Evolutionary conservation across 37 sponge, comb jelly and placozoan genomes (phyloP), one percentile per base, ranked within the genome.

Genomic region (Agelas oroides): DNA sequence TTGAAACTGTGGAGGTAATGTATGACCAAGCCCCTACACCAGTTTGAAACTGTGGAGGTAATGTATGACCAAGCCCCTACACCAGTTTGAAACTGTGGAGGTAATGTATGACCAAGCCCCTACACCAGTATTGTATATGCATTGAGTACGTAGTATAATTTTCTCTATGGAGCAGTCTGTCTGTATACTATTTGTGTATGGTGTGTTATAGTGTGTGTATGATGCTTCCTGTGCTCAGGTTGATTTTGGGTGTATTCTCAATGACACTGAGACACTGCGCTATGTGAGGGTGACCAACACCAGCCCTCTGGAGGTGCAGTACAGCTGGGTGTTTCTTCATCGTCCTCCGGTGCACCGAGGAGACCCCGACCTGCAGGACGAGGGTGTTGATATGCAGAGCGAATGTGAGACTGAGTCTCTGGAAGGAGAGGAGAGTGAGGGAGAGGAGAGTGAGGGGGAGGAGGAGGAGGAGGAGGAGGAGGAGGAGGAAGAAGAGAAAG

Each of bases 211-310:
- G n/a, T 16, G 39, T 17, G 1, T 17, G 21, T 25, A 13, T 12
- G 1, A 15, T 38, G 24, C 24, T 35, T 1, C 19, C 36, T 38
- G 17, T 36, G 20, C 17, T 18, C 61, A 80, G 85, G 72, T 98
- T 58, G 95, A 98, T 17, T 98, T 98, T 86, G 99, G 97, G 19
- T 88, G 95, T 61, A 92, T 98, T 56, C 85, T 98, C 64, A 96
- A 98, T 73, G 95, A 98, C 83, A 98, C 97, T n/a, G 99, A 98
- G 80, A 83, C 64, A 5, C 74, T 86, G 15, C 63, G 74, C 33
- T 82, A 58, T n/a, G 57, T 96, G 34, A 92, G 77, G 14, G 83
- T 96, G 73, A 92, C 90, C 36, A 98, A 98, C 84, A 90, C 81
- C 53, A 90, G 93, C 35, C 95, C 95, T 20, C 84, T 96, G 17